Conservation (phyloP, 1,140 invertebrate genomes). For the Colletes latitarsis region DNA sequence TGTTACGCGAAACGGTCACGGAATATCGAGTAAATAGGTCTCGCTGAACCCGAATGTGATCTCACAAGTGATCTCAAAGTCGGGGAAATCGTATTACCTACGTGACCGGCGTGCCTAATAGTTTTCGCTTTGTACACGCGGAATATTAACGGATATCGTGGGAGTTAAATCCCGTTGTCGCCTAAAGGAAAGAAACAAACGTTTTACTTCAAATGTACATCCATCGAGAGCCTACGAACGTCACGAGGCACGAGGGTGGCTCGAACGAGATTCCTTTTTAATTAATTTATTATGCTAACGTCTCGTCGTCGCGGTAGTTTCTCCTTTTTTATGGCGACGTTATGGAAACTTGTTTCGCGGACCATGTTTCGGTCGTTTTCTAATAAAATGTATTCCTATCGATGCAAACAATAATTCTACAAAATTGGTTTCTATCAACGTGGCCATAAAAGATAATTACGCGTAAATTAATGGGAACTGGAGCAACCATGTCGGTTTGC, state of each 20-base stretch:
- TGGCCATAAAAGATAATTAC: neutral
- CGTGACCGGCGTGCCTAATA: constrained; percentile 19
- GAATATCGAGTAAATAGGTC: constrained; percentile 26
- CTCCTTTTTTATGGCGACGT: too few relatives aligned
- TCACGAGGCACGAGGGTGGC: too few relatives aligned
- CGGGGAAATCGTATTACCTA: constrained; percentile 47
- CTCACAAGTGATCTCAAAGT: constrained; percentile 17
- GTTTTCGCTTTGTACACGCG: constrained; percentile 25
- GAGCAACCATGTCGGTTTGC: neutral
- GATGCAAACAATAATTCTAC: too few relatives aligned
- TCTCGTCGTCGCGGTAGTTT: too few relatives aligned
- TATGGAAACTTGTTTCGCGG: too few relatives aligned
- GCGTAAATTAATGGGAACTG: neutral
- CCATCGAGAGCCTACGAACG: too few relatives aligned
- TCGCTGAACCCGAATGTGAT: constrained; percentile 35
- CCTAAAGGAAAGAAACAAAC: neutral
- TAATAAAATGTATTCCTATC: too few relatives aligned
- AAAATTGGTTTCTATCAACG: neutral
- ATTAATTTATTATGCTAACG: too few relatives aligned
- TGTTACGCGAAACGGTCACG: constrained; percentile 27
- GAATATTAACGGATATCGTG: neutral
- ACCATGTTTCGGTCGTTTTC: too few relatives aligned
- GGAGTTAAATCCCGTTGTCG: constrained; percentile 21
- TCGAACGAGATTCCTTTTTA: too few relatives aligned
- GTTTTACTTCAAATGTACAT: neutral